Evolutionary conservation across 2,113 vertebrate genomes (phyloP), one percentile per base, ranked within the genome.

Genomic region (Neotoma lepida): DNA sequence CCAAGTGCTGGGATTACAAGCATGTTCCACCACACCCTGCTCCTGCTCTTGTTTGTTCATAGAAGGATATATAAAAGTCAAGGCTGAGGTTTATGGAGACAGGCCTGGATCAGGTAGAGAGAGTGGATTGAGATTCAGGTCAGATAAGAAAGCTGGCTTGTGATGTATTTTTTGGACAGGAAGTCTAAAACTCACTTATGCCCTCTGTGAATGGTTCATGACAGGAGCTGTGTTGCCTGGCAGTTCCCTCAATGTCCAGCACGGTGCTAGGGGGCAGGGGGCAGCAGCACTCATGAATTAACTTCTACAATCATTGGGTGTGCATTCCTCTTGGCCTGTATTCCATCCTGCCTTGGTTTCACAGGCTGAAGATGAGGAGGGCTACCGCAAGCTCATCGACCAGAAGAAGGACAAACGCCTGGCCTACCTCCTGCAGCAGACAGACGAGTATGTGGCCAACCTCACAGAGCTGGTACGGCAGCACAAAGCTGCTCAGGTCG

Each of bases 321-420:
- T 15, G 30, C 3, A 4, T 13, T 70, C 88, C 58, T 1, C 0
- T 1, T 12, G 44, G n/a, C 77, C 41, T 74, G 2, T 0, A 0
- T 2, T n/a, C 17, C 0, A 30, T 22, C 39, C 39, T 44, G 56
- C 0, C 35, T 12, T 0, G 0, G 35, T 76, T n/a, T 39, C 2
- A 0, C 78, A 99, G 99, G 99, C 99, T 0, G 99, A 99, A 93
- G 99, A 99, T 93, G 99, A 99, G 96, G 99, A 99, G 91, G 99
- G 99, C 0, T 99, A 99, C 97, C 98, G 99, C 73, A 99, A 99
- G 96, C 99, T 99, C 73, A 99, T 99, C 0, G 99, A 99, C 96
- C 99, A 99, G 98, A 99, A 99, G 98, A 99, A 99, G 96, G 99
- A 99, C 98, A 99, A 99, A 97, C 99, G 99, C 56, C 95, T 99